These are phyloP conservation scores for Acleris literana DNA, from an alignment of 2,888 invertebrate species.

Conservation along the genomic window DNA sequence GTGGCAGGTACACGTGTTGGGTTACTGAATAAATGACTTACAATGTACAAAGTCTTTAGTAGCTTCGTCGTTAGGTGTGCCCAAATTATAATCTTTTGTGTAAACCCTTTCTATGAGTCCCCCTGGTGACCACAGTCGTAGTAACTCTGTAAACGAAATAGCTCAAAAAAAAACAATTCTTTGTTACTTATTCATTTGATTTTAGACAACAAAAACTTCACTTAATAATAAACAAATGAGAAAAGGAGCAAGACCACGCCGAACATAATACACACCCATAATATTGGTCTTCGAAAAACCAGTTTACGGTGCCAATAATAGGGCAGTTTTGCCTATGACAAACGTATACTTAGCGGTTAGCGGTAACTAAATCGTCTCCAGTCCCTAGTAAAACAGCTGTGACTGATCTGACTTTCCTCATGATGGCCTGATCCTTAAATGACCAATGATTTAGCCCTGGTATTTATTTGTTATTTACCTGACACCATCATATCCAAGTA, in stretches of 20 bases:
- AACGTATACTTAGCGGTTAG: too few relatives aligned
- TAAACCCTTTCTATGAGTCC: conserved; percentile 68
- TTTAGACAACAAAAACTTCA: background rate
- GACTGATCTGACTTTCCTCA: background rate
- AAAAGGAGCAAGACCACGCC: too few relatives aligned
- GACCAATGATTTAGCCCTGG: background rate
- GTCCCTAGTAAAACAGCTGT: background rate
- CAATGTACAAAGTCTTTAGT: conserved; percentile 45
- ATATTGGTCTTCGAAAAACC: too few relatives aligned
- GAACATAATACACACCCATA: too few relatives aligned
- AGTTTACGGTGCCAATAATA: too few relatives aligned
- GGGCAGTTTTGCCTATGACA: too few relatives aligned
- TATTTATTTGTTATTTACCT: conserved; percentile 45
- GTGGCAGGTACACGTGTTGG: background rate
- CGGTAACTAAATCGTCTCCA: too few relatives aligned
- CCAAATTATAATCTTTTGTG: conserved; percentile 69
- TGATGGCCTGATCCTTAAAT: background rate
- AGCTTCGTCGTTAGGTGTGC: conserved; percentile 43
- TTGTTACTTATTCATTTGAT: background rate
- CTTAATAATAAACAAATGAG: background rate
- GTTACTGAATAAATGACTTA: conserved; percentile 38
- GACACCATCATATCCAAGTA: conserved; percentile 79
- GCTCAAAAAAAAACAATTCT: too few relatives aligned
- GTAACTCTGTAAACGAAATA: conserved; percentile 49
- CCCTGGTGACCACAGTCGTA: conserved; percentile 68